Conservation (phyloP, 2,113 vertebrate genomes). For the Alosa alosa region DNA sequence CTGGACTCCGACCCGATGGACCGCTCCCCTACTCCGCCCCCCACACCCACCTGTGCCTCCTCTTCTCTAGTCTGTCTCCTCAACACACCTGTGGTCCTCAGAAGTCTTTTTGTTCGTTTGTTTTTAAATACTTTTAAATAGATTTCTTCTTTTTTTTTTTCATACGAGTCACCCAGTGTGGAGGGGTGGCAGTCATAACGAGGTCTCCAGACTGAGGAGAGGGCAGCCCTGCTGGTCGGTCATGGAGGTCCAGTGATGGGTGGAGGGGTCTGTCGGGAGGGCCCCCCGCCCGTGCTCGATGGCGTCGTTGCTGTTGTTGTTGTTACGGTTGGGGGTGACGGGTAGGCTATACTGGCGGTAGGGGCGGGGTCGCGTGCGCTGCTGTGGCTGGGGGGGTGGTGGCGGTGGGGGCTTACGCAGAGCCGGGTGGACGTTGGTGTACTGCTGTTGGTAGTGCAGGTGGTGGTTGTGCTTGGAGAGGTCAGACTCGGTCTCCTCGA, state of each 20-base stretch:
- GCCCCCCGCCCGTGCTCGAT: conserved; percentile 69
- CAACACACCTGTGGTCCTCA: conserved; percentile 32
- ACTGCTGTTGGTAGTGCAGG: conserved; percentile 55
- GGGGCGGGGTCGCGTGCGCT: conserved; percentile 66
- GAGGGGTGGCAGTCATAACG: conserved; percentile 64
- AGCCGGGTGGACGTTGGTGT: conserved; percentile 70
- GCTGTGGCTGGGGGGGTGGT: conserved; percentile 73
- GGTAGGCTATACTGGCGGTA: conserved; percentile 82
- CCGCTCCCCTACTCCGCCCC: neutral
- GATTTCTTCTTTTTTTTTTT: conserved; percentile 12
- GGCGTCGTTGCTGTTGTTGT: conserved; percentile 74
- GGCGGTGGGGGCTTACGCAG: conserved; percentile 78
- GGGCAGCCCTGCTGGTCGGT: conserved; percentile 50
- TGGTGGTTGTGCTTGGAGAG: conserved; percentile 68
- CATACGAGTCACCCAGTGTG: neutral
- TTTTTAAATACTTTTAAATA: conserved; percentile 14
- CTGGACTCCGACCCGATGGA: neutral
- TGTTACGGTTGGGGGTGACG: conserved; percentile 84
- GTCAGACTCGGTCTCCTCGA: conserved; percentile 82
- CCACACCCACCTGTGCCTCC: conserved; percentile 1
- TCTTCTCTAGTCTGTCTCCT: conserved; percentile 18
- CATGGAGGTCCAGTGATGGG: conserved; percentile 46
- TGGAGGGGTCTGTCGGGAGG: conserved; percentile 50
- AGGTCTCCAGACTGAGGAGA: conserved; percentile 72
- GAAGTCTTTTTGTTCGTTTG: conserved; percentile 11